Conservation (phyloP, 2,113 vertebrate genomes). For the Brachyistius frenatus region DNA sequence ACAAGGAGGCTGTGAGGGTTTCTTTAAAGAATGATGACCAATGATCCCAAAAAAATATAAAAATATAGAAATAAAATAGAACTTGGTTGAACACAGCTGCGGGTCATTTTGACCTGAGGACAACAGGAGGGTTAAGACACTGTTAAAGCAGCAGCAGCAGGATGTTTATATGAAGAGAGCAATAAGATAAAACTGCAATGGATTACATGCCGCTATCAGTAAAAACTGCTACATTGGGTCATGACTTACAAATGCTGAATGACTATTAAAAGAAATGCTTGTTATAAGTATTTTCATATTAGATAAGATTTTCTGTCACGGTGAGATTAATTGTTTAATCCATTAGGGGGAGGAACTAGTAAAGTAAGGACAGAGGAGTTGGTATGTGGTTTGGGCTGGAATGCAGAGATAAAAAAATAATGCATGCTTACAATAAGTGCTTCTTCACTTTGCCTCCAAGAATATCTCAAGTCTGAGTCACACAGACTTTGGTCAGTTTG, state of each 20-base stretch:
- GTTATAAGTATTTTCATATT: not conserved
- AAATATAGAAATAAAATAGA: too few relatives aligned
- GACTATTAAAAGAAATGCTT: not conserved
- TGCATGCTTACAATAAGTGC: slow-evolving; percentile 33
- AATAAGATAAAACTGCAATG: too few relatives aligned
- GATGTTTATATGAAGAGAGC: too few relatives aligned
- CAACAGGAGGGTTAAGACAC: too few relatives aligned
- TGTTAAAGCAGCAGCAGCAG: too few relatives aligned
- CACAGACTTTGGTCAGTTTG: slow-evolving; percentile 41
- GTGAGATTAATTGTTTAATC: not conserved
- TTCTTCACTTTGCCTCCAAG: slow-evolving; percentile 51
- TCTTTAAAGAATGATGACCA: too few relatives aligned
- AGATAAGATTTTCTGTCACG: not conserved
- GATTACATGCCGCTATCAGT: too few relatives aligned
- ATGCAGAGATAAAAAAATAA: not conserved
- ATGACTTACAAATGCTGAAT: not conserved
- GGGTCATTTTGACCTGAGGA: too few relatives aligned
- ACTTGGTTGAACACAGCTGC: too few relatives aligned
- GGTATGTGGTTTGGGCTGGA: not conserved
- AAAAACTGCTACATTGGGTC: too few relatives aligned
- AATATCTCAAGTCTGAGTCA: slow-evolving; percentile 60
- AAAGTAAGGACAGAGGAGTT: not conserved
- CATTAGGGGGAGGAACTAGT: not conserved
- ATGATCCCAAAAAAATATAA: too few relatives aligned
- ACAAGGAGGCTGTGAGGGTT: too few relatives aligned